Conservation (phyloP, 2,888 invertebrate genomes). For the Pyrgus malvae region DNA sequence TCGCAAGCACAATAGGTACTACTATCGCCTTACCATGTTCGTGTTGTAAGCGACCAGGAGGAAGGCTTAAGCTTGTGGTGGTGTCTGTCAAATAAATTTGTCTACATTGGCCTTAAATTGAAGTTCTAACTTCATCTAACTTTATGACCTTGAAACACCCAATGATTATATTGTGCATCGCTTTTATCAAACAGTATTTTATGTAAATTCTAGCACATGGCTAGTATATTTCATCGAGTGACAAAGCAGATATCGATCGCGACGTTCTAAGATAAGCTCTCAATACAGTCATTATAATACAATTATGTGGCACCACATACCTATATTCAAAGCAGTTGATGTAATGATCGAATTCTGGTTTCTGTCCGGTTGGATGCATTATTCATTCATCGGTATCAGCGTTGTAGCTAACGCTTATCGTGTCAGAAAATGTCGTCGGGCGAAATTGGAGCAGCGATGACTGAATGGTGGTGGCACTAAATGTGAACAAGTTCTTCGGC, state of each 20-base stretch:
- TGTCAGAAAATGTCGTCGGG: conserved; percentile 46
- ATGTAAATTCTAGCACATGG: background rate
- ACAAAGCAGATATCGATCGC: background rate
- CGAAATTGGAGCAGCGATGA: conserved; percentile 65
- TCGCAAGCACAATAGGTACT: conserved; percentile 31
- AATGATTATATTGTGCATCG: background rate
- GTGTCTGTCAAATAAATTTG: conserved; percentile 2
- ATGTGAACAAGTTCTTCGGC: conserved; percentile 56
- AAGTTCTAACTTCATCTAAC: background rate
- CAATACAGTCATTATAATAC: conserved; percentile 16
- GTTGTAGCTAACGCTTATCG: conserved; percentile 40
- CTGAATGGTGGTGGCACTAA: conserved; percentile 35
- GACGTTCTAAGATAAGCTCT: background rate
- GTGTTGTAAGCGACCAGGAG: conserved; percentile 5
- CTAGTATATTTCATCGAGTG: background rate
- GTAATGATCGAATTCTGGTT: conserved; percentile 21
- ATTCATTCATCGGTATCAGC: conserved; percentile 23
- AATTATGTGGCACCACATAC: conserved; percentile 11
- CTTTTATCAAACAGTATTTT: background rate
- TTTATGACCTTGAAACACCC: background rate
- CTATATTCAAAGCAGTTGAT: conserved; percentile 18
- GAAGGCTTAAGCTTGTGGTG: conserved; percentile 9
- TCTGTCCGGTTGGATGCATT: conserved; percentile 24
- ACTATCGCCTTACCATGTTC: conserved; percentile 20
- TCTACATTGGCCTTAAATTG: background rate